Base-by-base conservation (phyloP, 2,888 invertebrate species). In the Augochlorella aurata region DNA sequence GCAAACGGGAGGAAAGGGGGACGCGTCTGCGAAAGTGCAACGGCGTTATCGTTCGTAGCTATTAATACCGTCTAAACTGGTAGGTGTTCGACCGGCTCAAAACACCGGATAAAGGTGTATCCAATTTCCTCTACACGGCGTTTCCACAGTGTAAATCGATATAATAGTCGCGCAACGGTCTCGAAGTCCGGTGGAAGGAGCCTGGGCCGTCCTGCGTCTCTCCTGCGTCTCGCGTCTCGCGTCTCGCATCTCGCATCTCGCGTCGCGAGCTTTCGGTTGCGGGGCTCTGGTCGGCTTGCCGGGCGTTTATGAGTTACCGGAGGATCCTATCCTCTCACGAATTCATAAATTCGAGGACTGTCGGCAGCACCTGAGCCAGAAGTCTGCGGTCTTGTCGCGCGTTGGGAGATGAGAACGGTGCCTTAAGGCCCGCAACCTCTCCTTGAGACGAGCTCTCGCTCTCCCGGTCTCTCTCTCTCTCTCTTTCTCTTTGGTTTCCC, bases 401-500 rank as follows among this genome's bases (percentile, higher is more conserved):
- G 84, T 89, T 85, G 86, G 88, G 84, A 90, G 89, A 89, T 90
- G 91, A 90, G 90, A 90, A 91, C 90, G 88, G 88, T 90, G 90
- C 89, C 88, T 90, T 87, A 89, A 88, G 89, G 89, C 89, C 78
- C 87, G 88, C 88, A 89, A 88, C 87, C 90, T 89, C 88, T 89
- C 87, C 84, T 86, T 87, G 87, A 87, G 89, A 90, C 85, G 87
- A 89, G 88, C 58, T 58, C 54, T 54, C 50, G 18, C 18, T 18
- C 50, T 50, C 50, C 18, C 50, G 4, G 18, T 18, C 50, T 50
- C 47, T 84, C 85, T 87, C 85, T 52, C n/a, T 18, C 50, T 50
- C 47, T 84, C 85, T 87, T 85, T 52, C n/a, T 91, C 90, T 90
- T 92, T 90, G 89, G 92, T 93, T 93, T 93, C 93, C 93, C 93